Evolutionary conservation across 2,113 vertebrate genomes (phyloP), one percentile per base, ranked within the genome.

Genomic region (Oplegnathus fasciatus): DNA sequence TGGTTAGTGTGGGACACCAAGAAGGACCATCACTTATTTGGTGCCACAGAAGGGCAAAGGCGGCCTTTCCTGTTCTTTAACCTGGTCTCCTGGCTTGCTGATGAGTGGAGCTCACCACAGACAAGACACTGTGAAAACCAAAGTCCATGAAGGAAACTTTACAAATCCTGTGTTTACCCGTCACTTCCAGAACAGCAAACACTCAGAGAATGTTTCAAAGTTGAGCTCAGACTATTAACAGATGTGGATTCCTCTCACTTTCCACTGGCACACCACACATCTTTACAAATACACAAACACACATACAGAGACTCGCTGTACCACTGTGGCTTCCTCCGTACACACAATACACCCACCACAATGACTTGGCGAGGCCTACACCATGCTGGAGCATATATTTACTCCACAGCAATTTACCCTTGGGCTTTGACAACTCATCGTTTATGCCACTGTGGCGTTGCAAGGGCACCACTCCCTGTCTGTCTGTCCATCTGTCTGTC

Each of bases 1-100:
- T 95, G 94, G 94, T 87, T 32, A 40, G 13, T 91, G 92, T 79
- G 94, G 94, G 87, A 89, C 88, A 92, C 93, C 92, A 66, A 68
- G 55, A 61, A 81, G 85, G 83, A 26, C 86, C 37, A 68, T 92
- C 92, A 94, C 89, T 93, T 92, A 88, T 91, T 93, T 80, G 75
- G 89, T 82, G 85, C 92, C 88, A 68, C 90, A 87, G 68, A 88
- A 80, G 84, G 86, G 90, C 86, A 85, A 83, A 88, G 78, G 81
- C 52, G 60, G 86, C 88, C 88, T 68, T 88, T 92, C 82, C 86
- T 83, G 81, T 83, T 72, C 83, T 69, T 42, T n/a, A 15, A 28
- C 26, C 80, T 20, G 50, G 69, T 79, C 81, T 54, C 40, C 85
- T 37, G 70, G 78, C 83, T 57, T 7, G 70, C 66, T 55, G 83